phyloP scores from a whole-genome alignment of 1,140 invertebrate species.

The Cydia strobilella region DNA sequence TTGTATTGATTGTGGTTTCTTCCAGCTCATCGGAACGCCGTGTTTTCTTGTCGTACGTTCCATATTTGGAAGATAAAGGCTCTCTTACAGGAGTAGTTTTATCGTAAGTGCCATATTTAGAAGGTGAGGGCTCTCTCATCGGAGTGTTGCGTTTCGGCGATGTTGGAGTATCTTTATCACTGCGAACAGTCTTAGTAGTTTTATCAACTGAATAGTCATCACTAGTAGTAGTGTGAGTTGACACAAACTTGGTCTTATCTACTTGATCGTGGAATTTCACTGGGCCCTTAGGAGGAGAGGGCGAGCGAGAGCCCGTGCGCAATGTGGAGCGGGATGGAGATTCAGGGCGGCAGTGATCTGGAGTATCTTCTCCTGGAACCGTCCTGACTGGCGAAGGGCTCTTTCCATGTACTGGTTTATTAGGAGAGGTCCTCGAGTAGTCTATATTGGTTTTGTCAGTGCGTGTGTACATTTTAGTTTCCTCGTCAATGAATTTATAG shows the following conservation, averaged over 20 bases:
- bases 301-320: constrained; percentile 38
- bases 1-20: neutral
- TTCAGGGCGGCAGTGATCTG: constrained; percentile 33
- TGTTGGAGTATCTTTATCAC: constrained; percentile 23
- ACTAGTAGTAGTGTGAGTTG: neutral
- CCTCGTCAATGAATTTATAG: constrained; percentile 66
- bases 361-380: constrained; percentile 34
- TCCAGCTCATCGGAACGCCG: constrained; percentile 9
- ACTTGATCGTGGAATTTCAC: constrained; percentile 38
- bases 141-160: constrained; percentile 10
- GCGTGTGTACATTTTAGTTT: constrained; percentile 62
- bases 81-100: neutral
- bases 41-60: constrained; percentile 20
- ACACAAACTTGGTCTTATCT: neutral
- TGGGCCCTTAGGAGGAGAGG: constrained; percentile 42
- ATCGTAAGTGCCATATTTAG: constrained; percentile 25
- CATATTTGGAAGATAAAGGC: neutral
- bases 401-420: constrained; percentile 33
- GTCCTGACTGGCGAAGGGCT: constrained; percentile 41
- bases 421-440: neutral
- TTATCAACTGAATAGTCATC: constrained; percentile 9
- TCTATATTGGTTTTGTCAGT: constrained; percentile 39
- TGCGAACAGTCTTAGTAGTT: neutral
- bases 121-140: constrained; percentile 24
- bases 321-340: constrained; percentile 33